These are phyloP conservation scores for Griposia aprilina DNA, from an alignment of 2,888 invertebrate species.

Conservation along the genomic window DNA sequence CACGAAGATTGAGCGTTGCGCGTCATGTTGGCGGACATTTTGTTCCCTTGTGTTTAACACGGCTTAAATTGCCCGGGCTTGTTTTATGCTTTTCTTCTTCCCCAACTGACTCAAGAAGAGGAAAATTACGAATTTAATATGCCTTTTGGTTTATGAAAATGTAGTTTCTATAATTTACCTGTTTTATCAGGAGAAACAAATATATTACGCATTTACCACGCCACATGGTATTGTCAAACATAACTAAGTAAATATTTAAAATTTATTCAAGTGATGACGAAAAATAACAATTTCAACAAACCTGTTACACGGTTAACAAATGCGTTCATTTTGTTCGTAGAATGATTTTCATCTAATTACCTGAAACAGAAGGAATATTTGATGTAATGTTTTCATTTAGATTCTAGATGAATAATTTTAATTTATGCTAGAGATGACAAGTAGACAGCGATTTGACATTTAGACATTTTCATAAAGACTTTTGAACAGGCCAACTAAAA, in stretches of 20 bases:
- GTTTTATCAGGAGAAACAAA: constrained; percentile 20
- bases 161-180: background rate
- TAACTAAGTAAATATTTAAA: constrained; percentile 65
- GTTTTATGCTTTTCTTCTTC: constrained; percentile 20
- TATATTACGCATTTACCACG: constrained; percentile 40
- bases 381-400: constrained; percentile 25
- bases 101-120: background rate
- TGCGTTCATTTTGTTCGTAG: constrained; percentile 59
- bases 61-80: background rate
- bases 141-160: background rate
- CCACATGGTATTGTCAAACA: constrained; percentile 50
- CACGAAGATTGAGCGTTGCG: too few relatives aligned
- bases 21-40: too few relatives aligned
- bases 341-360: constrained; percentile 74
- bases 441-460: constrained; percentile 36
- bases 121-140: background rate
- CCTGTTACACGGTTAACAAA: constrained; percentile 69
- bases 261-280: constrained; percentile 79
- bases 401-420: background rate
- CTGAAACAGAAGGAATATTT: constrained; percentile 77
- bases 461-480: constrained; percentile 6
- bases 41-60: too few relatives aligned
- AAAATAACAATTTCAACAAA: constrained; percentile 70
- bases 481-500: background rate
- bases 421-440: background rate